Conservation (phyloP, 2,113 vertebrate genomes). For the Halichoerus grypus region DNA sequence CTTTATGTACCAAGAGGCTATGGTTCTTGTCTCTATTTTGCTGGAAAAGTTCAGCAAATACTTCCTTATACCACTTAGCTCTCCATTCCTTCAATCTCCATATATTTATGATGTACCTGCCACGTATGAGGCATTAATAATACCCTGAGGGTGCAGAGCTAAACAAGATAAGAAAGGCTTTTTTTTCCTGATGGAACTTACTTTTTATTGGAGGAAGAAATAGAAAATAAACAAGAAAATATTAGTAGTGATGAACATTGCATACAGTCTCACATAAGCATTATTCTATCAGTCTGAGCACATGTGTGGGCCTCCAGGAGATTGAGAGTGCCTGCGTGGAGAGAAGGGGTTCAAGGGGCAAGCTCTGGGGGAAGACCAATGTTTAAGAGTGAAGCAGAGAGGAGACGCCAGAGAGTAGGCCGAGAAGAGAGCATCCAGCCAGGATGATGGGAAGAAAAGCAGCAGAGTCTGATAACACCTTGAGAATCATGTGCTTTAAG, state of each 20-base stretch:
- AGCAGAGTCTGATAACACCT: not conserved
- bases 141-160: not conserved
- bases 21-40: not conserved
- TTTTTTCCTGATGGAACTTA: not conserved
- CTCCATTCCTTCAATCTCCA: not conserved
- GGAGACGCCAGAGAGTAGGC: not conserved
- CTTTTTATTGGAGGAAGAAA: not conserved
- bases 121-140: not conserved
- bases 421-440: not conserved
- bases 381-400: not conserved
- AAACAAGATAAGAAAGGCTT: not conserved
- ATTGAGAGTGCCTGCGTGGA: not conserved
- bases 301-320: not conserved
- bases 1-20: not conserved
- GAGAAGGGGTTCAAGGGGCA: not conserved
- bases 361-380: not conserved
- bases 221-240: not conserved
- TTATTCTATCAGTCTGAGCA: not conserved
- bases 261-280: not conserved
- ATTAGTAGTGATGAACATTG: not conserved
- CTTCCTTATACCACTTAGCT: not conserved
- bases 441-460: not conserved
- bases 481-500: not conserved
- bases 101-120: not conserved
- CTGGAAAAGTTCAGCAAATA: not conserved